Percentiles rank a stretch among this genome's conserved stretches.
phyloP scores from a whole-genome alignment of 2,113 vertebrate genomes.

The Agapornis roseicollis region DNA sequence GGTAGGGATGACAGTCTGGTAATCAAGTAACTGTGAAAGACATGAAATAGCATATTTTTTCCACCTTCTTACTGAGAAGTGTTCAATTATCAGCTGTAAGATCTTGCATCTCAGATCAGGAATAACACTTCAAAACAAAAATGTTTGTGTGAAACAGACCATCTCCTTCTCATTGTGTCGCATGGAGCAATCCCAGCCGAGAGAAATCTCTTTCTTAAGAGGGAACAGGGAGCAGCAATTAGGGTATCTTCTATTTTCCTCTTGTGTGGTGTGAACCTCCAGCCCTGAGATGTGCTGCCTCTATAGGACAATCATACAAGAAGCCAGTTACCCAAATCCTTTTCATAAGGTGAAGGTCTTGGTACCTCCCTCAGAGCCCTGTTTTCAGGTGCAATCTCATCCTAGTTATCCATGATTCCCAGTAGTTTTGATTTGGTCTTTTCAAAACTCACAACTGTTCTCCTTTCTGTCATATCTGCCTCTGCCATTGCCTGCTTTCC shows the following conservation, averaged over 20 bases:
- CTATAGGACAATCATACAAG: neutral
- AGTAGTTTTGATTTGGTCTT: neutral
- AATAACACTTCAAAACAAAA: conserved; percentile 9
- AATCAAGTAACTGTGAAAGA: conserved; percentile 44
- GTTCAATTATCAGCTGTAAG: conserved; percentile 53
- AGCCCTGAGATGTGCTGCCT: neutral
- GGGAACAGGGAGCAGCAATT: neutral
- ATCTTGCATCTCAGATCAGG: conserved; percentile 9
- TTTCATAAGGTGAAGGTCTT: neutral
- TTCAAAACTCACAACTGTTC: neutral
- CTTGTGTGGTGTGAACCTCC: neutral
- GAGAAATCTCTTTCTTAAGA: neutral
- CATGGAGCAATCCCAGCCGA: neutral
- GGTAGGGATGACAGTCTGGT: neutral
- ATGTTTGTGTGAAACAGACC: neutral
- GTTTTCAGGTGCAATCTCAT: neutral
- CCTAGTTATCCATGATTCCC: neutral
- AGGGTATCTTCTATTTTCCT: neutral
- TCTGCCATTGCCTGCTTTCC: neutral
- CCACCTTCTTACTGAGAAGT: neutral
- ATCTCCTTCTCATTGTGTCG: neutral
- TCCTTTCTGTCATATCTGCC: neutral
- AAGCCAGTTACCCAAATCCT: neutral
- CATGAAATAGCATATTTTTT: conserved; percentile 31
- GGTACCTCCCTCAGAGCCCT: neutral